Base-by-base conservation (phyloP, 1,140 invertebrate genomes). In the Liolophura sinensis region DNA sequence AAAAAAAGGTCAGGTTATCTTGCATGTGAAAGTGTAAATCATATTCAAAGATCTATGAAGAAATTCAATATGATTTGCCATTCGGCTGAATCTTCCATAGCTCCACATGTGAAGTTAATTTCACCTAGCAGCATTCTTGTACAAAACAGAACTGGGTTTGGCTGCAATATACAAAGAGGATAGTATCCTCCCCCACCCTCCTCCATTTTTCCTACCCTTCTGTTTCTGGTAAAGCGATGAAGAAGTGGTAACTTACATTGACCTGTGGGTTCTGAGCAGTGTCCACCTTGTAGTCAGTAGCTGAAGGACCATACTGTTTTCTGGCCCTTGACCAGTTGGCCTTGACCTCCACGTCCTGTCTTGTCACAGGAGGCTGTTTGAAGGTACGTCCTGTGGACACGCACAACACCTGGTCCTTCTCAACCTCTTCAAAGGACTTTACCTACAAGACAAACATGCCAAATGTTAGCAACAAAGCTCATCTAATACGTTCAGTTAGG, bases 261-360 rank as follows among this genome's bases (percentile, higher is more conserved):
- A 81, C 76, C 61, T 72, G 69, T 12, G 75, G 71, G 56, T 80
- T 75, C 18, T 68, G 65, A 16, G 66, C 49, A 3, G 73, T 62
- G 9, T 67, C 59, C 9, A 84, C 79, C 16, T 71, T 68, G 12
- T 83, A 64, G 65, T 83, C 78, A 31, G 82, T 83, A 7, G 78
- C 79, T 24, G 70, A 20, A 4, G 73, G 73, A n/a, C 82, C 82
- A 68, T 83, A 78, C 57, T 80, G 68, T 62, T 77, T 78, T 15
- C 76, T 65, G n/a, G 82, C 80, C n/a, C 82, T 66, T 6, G 74
- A 72, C 82, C 82, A 84, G 67, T 82, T 82, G 11, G 82, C 82
- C 65, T 82, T 82, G 7, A 84, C 72, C 58, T 83, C 79, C 24
- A 83, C 70, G 16, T 73, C 64, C 12, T 74, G 70, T 20, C 68